Percentiles rank a stretch among this genome's conserved stretches.
These are phyloP conservation scores for Oenanthe melanoleuca DNA, from an alignment of 2,113 vertebrate genomes.

Conservation along the genomic window DNA sequence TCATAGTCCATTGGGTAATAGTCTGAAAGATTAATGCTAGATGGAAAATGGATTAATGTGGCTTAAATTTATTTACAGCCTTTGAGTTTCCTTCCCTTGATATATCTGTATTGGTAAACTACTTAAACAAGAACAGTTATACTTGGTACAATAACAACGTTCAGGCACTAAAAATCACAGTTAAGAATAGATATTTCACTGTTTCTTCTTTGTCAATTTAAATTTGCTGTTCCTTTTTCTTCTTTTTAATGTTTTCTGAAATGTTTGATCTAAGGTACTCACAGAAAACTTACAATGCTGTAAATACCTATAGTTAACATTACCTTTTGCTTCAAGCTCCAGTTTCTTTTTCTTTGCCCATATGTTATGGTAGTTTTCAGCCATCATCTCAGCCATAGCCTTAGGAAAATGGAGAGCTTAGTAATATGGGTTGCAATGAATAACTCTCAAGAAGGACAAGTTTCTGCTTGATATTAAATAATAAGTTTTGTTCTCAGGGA, in stretches of 20 bases:
- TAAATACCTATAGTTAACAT: not conserved
- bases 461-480: not conserved
- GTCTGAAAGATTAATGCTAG: not conserved
- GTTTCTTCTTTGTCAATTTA: not conserved
- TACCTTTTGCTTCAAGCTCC: constrained; percentile 96
- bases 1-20: not conserved
- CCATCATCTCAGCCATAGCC: constrained; percentile 97
- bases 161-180: not conserved
- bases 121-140: not conserved
- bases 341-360: constrained; percentile 96
- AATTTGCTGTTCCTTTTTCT: not conserved
- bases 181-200: not conserved
- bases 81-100: not conserved
- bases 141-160: not conserved
- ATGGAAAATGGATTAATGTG: not conserved
- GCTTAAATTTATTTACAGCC: not conserved
- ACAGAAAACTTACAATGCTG: not conserved
- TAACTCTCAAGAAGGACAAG: not conserved
- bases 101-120: not conserved
- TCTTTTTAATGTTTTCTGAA: not conserved
- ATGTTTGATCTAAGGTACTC: not conserved
- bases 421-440: not conserved
- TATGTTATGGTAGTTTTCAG: constrained; percentile 96
- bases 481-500: not conserved
- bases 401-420: constrained; percentile 60